Percentiles rank a stretch among this genome's conserved stretches.
phyloP scores from a whole-genome alignment of 2,113 vertebrate species.

The Dasyprocta punctata region DNA sequence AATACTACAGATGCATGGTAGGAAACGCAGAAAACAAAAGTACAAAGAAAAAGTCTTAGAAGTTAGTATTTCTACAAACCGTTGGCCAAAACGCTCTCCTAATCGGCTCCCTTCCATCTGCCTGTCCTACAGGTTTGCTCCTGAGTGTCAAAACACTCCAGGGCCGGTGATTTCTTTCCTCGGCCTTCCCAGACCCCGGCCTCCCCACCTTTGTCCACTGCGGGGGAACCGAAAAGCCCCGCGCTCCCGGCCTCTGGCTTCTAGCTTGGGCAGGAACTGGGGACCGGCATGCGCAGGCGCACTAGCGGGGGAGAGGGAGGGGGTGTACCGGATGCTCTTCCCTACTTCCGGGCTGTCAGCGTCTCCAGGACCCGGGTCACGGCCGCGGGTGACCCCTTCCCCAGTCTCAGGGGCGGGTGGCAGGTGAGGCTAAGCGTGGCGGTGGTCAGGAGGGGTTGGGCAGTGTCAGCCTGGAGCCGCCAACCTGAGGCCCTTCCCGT shows the following conservation, averaged over 20 bases:
- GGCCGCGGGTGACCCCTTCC: background rate
- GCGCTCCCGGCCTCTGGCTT: background rate
- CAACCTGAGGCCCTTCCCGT: no score
- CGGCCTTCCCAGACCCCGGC: rapidly evolving
- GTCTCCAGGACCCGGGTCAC: rapidly evolving
- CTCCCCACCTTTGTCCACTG: background rate
- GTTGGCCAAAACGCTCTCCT: background rate
- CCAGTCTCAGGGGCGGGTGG: background rate
- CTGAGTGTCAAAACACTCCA: rapidly evolving
- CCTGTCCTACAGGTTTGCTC: rapidly evolving
- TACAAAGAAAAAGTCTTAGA: background rate
- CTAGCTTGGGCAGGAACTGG: rapidly evolving
- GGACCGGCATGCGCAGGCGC: background rate
- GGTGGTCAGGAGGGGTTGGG: background rate
- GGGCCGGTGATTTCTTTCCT: rapidly evolving
- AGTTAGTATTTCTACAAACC: no score
- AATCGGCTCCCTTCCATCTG: no score
- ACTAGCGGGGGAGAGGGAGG: rapidly evolving
- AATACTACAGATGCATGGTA: background rate
- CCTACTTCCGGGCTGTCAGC: rapidly evolving
- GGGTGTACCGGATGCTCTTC: rapidly evolving
- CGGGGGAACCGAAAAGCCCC: background rate
- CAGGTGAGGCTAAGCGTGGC: conserved; percentile 54
- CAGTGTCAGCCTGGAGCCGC: background rate
- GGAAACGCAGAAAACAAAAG: background rate